Conservation (phyloP, 2,113 vertebrate species). For the Illadopsis cleaveri region DNA sequence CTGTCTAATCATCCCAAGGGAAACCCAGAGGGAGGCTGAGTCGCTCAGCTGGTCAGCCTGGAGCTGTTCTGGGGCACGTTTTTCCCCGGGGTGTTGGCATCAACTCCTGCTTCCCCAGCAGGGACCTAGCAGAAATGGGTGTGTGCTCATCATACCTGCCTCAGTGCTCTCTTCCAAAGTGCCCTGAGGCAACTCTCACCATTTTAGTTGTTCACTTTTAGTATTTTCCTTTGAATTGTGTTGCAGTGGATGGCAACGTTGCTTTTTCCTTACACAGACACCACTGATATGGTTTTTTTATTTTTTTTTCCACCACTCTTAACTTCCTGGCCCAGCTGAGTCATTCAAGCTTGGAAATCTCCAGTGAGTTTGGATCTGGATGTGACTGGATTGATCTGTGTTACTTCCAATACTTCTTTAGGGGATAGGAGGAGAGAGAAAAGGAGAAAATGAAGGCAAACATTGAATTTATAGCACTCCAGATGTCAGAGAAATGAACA, state of each 20-base stretch:
- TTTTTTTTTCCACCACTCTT: not conserved
- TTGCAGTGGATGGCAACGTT: not conserved
- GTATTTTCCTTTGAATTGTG: not conserved
- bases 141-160: not conserved
- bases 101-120: not conserved
- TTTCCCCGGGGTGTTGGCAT: not conserved
- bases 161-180: not conserved
- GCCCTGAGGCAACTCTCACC: not conserved
- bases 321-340: not conserved
- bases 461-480: slow-evolving; percentile 63
- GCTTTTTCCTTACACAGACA: not conserved
- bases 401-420: not conserved
- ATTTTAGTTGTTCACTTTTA: not conserved
- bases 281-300: not conserved
- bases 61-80: not conserved
- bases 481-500: slow-evolving; percentile 65
- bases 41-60: not conserved
- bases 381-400: not conserved
- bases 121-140: not conserved
- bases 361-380: not conserved
- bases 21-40: not conserved
- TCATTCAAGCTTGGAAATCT: not conserved
- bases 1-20: not conserved
- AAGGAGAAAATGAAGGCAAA: slow-evolving; percentile 16
- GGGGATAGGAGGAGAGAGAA: not conserved